These are phyloP conservation scores for Cebidichthys violaceus DNA, from an alignment of 2,113 vertebrate species.

Conservation along the genomic window DNA sequence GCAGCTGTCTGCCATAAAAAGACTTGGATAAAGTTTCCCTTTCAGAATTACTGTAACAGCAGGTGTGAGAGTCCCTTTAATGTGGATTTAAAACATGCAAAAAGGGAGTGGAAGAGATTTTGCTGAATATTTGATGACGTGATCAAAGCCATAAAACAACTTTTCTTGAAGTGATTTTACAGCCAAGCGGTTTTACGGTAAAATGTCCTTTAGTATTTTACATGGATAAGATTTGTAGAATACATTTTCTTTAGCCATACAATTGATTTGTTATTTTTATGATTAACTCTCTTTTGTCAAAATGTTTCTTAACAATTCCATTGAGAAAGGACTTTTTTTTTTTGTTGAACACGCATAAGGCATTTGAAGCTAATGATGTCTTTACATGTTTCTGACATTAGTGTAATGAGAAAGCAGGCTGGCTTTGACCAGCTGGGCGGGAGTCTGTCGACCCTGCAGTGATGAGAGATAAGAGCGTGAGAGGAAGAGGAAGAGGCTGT, in stretches of 20 bases:
- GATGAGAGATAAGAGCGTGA: constrained; percentile 34
- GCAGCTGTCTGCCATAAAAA: constrained; percentile 48
- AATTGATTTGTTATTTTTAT: constrained; percentile 8
- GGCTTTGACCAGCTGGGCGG: constrained; percentile 41
- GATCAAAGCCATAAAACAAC: constrained; percentile 4
- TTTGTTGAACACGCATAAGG: constrained; percentile 9
- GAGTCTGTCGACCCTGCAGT: constrained; percentile 47
- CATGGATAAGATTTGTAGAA: neutral
- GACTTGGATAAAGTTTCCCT: constrained; percentile 43
- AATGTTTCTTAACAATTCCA: constrained; percentile 23
- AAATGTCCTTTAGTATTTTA: neutral
- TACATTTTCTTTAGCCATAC: neutral
- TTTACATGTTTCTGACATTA: constrained; percentile 63
- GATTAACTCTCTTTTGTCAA: neutral
- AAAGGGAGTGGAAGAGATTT: constrained; percentile 3
- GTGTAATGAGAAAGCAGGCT: constrained; percentile 56
- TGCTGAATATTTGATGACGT: constrained; percentile 38
- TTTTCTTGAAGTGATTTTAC: neutral
- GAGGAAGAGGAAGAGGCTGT: constrained; percentile 7
- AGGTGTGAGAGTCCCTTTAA: neutral
- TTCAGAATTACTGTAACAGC: constrained; percentile 4
- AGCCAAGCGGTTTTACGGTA: neutral
- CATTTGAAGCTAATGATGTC: constrained; percentile 61
- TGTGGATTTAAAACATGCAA: constrained; percentile 6
- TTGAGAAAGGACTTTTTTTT: neutral